A percentile compares a stretch with the other conserved stretches of the same genome.
phyloP scores from a whole-genome alignment of 2,888 invertebrate species.

The Drosophila quinaria region DNA sequence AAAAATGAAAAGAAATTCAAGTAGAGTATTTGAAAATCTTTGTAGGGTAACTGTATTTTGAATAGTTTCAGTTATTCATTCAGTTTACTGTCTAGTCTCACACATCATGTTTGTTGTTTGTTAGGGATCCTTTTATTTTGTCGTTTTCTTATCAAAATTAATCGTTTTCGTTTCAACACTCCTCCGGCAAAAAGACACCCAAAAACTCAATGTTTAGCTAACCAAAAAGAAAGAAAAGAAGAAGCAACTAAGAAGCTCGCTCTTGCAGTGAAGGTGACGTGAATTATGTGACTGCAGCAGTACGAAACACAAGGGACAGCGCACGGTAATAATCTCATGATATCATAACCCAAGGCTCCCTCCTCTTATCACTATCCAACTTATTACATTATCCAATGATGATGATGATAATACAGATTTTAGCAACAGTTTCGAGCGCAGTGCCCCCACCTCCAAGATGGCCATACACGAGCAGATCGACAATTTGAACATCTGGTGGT shows the following conservation, averaged over 20 bases:
- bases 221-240: slow-evolving; percentile 10
- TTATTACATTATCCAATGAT: not conserved
- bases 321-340: slow-evolving; percentile 48
- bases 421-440: slow-evolving; percentile 45
- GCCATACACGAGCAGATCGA: slow-evolving; percentile 78
- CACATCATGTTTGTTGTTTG: slow-evolving; percentile 69
- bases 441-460: slow-evolving; percentile 56
- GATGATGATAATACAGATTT: slow-evolving; percentile 17
- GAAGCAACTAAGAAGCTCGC: slow-evolving; percentile 37
- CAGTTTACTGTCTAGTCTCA: slow-evolving; percentile 59
- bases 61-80: slow-evolving; percentile 37
- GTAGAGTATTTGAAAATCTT: not conserved
- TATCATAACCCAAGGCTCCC: not conserved
- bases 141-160: slow-evolving; percentile 61
- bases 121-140: slow-evolving; percentile 64
- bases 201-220: slow-evolving; percentile 75
- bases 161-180: slow-evolving; percentile 64
- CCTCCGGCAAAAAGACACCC: slow-evolving; percentile 62
- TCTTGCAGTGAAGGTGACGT: slow-evolving; percentile 53
- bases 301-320: slow-evolving; percentile 46
- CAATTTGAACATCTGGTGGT: slow-evolving; percentile 87
- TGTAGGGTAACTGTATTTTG: not conserved
- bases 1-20: not conserved
- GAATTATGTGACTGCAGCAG: slow-evolving; percentile 71
- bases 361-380: not conserved